A percentile compares a stretch with the other conserved stretches of the same genome.
Conservation (phyloP, 2,797 vertebrate species). For the Tragopan temminckii region DNA sequence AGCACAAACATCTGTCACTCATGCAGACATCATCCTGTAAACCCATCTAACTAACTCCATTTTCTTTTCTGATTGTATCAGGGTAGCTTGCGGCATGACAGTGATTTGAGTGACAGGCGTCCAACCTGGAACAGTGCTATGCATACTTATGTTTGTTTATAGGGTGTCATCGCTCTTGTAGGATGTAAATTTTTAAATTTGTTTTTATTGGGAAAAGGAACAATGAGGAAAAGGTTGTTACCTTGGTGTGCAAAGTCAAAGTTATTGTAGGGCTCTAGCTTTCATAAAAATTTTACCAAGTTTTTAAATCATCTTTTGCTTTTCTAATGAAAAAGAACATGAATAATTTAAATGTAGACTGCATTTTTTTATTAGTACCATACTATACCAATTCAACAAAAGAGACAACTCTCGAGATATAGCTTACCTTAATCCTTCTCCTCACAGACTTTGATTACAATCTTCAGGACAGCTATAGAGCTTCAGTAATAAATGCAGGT, state of each 20-base stretch:
- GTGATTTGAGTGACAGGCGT: slow-evolving; percentile 75
- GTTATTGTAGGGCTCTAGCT: slow-evolving; percentile 54
- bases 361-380: slow-evolving; percentile 44
- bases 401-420: slow-evolving; percentile 53
- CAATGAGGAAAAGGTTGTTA: slow-evolving; percentile 22
- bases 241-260: slow-evolving; percentile 46
- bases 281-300: slow-evolving; percentile 81
- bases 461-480: slow-evolving; percentile 62
- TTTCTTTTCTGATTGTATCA: slow-evolving; percentile 73
- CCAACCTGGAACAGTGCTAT: background rate
- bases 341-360: slow-evolving; percentile 74
- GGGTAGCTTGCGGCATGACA: slow-evolving; percentile 62
- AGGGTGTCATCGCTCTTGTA: slow-evolving; percentile 34
- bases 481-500: background rate
- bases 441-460: slow-evolving; percentile 41
- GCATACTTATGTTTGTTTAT: slow-evolving; percentile 74
- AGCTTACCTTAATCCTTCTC: slow-evolving; percentile 54
- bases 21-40: slow-evolving; percentile 70
- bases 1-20: slow-evolving; percentile 79
- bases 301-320: slow-evolving; percentile 77
- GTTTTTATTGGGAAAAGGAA: slow-evolving; percentile 68
- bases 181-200: slow-evolving; percentile 77
- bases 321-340: slow-evolving; percentile 78
- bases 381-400: slow-evolving; percentile 21
- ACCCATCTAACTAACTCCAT: slow-evolving; percentile 61